phyloP scores from a whole-genome alignment of 1,140 invertebrate genomes.

The Danaus plexippus region DNA sequence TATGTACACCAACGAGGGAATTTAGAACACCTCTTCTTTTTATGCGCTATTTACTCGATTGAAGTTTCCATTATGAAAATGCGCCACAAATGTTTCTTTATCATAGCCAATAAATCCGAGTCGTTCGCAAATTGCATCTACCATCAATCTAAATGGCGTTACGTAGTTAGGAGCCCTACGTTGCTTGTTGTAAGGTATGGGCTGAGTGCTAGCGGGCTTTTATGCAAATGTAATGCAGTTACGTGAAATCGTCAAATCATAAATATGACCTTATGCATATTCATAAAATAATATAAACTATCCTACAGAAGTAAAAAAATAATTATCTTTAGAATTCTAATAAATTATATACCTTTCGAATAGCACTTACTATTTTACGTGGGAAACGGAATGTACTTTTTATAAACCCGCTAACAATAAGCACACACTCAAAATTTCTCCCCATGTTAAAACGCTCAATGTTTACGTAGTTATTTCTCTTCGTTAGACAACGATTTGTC shows the following conservation, averaged over 20 bases:
- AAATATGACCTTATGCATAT: too few relatives aligned
- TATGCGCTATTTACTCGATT: constrained; percentile 32
- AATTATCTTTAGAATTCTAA: too few relatives aligned
- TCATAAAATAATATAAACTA: too few relatives aligned
- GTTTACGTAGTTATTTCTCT: constrained; percentile 66
- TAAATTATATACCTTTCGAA: too few relatives aligned
- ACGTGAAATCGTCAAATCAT: too few relatives aligned
- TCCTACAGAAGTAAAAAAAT: too few relatives aligned
- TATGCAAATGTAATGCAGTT: too few relatives aligned
- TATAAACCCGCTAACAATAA: constrained; percentile 24
- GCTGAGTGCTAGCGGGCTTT: constrained; percentile 24
- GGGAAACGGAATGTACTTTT: neutral
- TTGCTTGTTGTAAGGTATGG: constrained; percentile 16
- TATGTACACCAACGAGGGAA: constrained; percentile 1
- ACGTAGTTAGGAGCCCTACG: constrained; percentile 54
- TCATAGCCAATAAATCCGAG: constrained; percentile 59
- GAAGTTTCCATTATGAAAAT: constrained; percentile 30
- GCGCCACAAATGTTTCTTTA: constrained; percentile 45
- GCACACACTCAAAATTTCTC: constrained; percentile 20
- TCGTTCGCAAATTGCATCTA: constrained; percentile 64
- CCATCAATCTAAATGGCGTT: constrained; percentile 65
- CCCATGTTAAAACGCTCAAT: constrained; percentile 47
- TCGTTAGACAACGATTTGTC: constrained; percentile 67
- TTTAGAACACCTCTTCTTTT: constrained; percentile 10
- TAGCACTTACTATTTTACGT: too few relatives aligned